Percentiles rank a stretch among this genome's conserved stretches.
Evolutionary conservation across 2,797 vertebrate genomes (phyloP).

Genomic region (Enteromius unitaeniatus): DNA sequence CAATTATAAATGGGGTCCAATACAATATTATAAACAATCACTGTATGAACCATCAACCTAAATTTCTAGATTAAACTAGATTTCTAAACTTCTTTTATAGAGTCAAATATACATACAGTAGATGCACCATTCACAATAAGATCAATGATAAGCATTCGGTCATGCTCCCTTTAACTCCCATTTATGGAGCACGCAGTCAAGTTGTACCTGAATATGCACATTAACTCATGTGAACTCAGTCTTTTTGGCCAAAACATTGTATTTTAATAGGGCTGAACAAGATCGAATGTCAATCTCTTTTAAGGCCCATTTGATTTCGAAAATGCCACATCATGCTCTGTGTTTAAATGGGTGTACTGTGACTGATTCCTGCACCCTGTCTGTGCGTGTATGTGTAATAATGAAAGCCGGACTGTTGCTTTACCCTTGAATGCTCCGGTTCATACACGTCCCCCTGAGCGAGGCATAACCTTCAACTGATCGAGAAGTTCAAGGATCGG

Average conservation of each 20-base stretch:
- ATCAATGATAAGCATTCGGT: not conserved
- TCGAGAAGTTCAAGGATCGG: conserved; percentile 38
- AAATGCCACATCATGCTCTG: conserved; percentile 41
- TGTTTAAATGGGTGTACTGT: conserved; percentile 39
- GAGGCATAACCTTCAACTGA: conserved; percentile 59
- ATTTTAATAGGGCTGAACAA: conserved; percentile 15
- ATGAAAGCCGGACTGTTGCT: conserved; percentile 34
- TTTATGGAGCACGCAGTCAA: conserved; percentile 5
- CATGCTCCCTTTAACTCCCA: not conserved
- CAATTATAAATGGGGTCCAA: not conserved
- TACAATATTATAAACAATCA: not conserved
- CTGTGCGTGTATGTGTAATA: conserved; percentile 30
- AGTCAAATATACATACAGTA: not conserved
- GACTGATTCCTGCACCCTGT: conserved; percentile 54
- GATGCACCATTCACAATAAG: not conserved
- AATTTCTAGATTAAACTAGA: not conserved
- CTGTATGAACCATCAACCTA: not conserved
- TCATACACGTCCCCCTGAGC: conserved; percentile 43
- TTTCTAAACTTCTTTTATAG: not conserved
- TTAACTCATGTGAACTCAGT: not conserved
- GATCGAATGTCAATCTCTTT: not conserved
- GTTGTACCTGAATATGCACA: not conserved
- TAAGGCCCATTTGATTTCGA: conserved; percentile 39
- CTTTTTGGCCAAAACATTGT: not conserved
- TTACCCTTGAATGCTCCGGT: conserved; percentile 49